A percentile compares a stretch with the other conserved stretches of the same genome.
Conservation (phyloP, 1,140 invertebrate species). For the Aphidius gifuensis region DNA sequence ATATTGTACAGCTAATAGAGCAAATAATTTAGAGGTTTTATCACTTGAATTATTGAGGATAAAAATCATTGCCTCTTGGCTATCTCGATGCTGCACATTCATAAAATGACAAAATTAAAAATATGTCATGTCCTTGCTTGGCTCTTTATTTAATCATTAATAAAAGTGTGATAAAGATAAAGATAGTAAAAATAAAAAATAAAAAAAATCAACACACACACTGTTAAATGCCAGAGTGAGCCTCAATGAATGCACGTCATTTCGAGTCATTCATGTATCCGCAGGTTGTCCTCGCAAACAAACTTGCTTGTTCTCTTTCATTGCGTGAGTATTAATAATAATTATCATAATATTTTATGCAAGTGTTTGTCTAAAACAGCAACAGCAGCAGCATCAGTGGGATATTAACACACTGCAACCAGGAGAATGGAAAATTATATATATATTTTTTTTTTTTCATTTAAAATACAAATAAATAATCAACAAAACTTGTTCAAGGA, state of each 20-base stretch:
- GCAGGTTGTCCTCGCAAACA: conserved; percentile 43
- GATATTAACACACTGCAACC: too few species aligned
- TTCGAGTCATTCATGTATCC: conserved; percentile 52
- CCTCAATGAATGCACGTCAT: conserved; percentile 52
- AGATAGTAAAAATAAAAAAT: background rate
- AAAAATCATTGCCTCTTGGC: too few species aligned
- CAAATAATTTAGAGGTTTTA: too few species aligned
- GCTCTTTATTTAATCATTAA: background rate
- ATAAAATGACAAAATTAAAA: conserved; percentile 23
- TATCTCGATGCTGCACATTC: too few species aligned
- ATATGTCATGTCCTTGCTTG: conserved; percentile 47
- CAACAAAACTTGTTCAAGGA: background rate
- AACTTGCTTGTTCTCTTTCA: conserved; percentile 24
- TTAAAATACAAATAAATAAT: too few species aligned
- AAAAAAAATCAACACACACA: conserved; percentile 19
- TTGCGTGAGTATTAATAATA: conserved; percentile 22
- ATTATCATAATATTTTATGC: background rate
- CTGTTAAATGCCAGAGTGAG: conserved; percentile 32
- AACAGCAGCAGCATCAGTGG: background rate
- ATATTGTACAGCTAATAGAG: too few species aligned
- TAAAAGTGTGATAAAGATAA: conserved; percentile 4
- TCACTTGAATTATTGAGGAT: too few species aligned
- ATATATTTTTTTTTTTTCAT: too few species aligned
- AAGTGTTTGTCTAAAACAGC: background rate
- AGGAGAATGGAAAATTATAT: background rate